Conservation (phyloP, 37 sponge, comb jelly and placozoan genomes). For the Diacarnus erythraeanus region DNA sequence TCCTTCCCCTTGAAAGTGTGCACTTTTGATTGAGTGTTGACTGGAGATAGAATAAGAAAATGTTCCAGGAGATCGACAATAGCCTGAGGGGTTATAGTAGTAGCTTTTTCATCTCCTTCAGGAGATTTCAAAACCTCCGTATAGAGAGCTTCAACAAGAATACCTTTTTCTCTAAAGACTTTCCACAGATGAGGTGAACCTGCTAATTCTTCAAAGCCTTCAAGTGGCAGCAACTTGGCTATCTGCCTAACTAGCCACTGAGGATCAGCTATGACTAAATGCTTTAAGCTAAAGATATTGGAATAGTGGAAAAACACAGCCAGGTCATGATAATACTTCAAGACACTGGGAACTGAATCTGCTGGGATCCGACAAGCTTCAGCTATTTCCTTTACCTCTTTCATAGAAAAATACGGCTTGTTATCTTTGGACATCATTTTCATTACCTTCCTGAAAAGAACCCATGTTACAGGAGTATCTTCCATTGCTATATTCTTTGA, state of each 20-base stretch:
- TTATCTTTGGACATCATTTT: conserved; percentile 9
- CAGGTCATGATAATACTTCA: conserved; percentile 58
- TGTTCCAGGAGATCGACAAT: conserved; percentile 26
- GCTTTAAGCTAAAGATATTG: conserved; percentile 11
- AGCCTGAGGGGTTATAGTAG: conserved; percentile 4
- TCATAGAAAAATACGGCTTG: conserved; percentile 5
- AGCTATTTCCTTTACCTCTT: conserved; percentile 18
- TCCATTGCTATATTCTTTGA: not conserved
- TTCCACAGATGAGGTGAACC: not conserved
- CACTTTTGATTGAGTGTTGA: not conserved
- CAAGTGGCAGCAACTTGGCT: conserved; percentile 19
- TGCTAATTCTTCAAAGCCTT: not conserved
- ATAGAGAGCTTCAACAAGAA: conserved; percentile 43
- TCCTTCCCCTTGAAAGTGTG: not conserved
- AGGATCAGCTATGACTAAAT: conserved; percentile 37
- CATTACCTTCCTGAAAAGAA: conserved; percentile 39
- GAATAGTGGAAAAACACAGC: conserved; percentile 48
- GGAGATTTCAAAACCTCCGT: conserved; percentile 14
- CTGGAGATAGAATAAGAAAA: conserved; percentile 8
- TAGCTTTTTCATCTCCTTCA: not conserved
- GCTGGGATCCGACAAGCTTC: conserved; percentile 10
- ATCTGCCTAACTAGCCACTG: conserved; percentile 42
- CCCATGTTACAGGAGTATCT: conserved; percentile 52
- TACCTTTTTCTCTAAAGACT: conserved; percentile 23
- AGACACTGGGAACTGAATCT: conserved; percentile 32